Base-by-base conservation (phyloP, 1,140 invertebrate genomes). In the Tetranychus urticae region DNA sequence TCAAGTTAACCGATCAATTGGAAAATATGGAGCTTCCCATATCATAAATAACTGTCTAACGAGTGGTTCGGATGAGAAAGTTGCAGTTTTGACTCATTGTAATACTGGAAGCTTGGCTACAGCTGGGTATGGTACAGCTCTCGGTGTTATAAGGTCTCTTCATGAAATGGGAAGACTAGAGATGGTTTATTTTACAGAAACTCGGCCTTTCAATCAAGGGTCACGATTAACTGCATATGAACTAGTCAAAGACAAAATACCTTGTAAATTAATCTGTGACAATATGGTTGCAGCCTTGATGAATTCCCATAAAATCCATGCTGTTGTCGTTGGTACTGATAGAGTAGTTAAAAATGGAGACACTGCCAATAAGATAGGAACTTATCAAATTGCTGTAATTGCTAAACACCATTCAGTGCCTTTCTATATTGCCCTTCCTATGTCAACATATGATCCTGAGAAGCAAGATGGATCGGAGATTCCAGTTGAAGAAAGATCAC, bases 331-430 rank as follows among this genome's bases (percentile, higher is more conserved):
- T 46, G 59, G 59, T 60, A 46, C 59, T 54, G 59, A 60, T 54
- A 78, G 89, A 70, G 86, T 94, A 36, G 88, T 85, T 14, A 79
- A 81, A 1, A 99, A 98, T 75, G 94, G 94, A 2, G 94, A 99
- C 72, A 97, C 93, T 2, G 94, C 93, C 1, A 99, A 98, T 71
- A 99, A 99, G 81, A 94, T 98, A 71, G 94, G 94, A 65, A 99
- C 94, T 31, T 98, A 96, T 72, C 88, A 91, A 69, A 79, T 81
- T 68, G 90, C 93, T 1, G 82, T 98, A 50, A 23, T 52, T 45
- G 89, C 91, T 7, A 86, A 88, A 68, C 76, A 92, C 73, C 90
- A 97, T 70, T 77, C 78, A 31, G 83, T 98, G 37, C 88, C 90
- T 63, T 98, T 98, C 73, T 98, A 89, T 72, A 82, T 98, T 13